A percentile compares a stretch with the other conserved stretches of the same genome.
Conservation (phyloP, 2,113 vertebrate genomes). For the Brachyhypopomus gauderio region DNA sequence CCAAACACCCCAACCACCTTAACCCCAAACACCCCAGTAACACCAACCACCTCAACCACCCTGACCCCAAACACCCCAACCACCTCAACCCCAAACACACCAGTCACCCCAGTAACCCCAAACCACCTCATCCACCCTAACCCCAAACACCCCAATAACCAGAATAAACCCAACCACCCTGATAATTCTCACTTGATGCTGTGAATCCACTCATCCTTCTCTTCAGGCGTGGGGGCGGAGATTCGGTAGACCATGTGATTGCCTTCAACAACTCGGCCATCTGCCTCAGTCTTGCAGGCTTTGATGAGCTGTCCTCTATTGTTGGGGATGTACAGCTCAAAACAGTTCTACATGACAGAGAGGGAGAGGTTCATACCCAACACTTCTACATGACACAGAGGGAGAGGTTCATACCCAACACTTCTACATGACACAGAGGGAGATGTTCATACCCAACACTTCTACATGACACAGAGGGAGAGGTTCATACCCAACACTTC, state of each 20-base stretch:
- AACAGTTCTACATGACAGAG: constrained; percentile 80
- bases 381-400: constrained; percentile 77
- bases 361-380: constrained; percentile 49
- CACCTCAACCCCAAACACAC: too few species aligned
- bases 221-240: constrained; percentile 89
- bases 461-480: constrained; percentile 64
- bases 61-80: too few species aligned
- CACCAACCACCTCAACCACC: too few species aligned
- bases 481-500: constrained; percentile 80
- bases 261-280: constrained; percentile 89
- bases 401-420: background rate
- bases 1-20: too few species aligned
- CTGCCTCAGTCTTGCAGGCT: constrained; percentile 90
- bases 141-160: too few species aligned
- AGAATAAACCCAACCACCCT: too few species aligned
- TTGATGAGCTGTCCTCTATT: constrained; percentile 93
- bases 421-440: too few species aligned
- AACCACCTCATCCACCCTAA: too few species aligned
- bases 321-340: constrained; percentile 92
- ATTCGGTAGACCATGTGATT: constrained; percentile 95
- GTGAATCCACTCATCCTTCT: constrained; percentile 95
- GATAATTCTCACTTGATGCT: constrained; percentile 80
- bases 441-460: constrained; percentile 72
- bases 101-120: too few species aligned
- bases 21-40: too few species aligned